phyloP scores from a whole-genome alignment of 2,888 invertebrate genomes.

The Cheilosia urbana region DNA sequence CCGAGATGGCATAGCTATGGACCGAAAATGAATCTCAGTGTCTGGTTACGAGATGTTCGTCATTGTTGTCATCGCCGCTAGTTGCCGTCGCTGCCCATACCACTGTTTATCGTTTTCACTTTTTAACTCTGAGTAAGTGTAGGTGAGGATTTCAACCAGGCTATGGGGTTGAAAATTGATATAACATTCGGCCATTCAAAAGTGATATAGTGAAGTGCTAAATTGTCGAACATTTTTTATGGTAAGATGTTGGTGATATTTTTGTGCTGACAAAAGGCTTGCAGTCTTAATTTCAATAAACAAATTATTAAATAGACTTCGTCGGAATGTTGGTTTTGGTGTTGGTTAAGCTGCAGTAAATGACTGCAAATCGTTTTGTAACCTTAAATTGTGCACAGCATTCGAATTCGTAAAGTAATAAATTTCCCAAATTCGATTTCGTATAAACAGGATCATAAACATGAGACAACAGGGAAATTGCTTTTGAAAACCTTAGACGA shows the following conservation, averaged over 20 bases:
- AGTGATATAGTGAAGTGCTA: slow-evolving; percentile 17
- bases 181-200: slow-evolving; percentile 11
- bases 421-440: background rate
- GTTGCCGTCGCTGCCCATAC: slow-evolving; percentile 18
- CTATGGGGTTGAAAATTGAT: slow-evolving; percentile 12
- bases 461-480: slow-evolving; percentile 31
- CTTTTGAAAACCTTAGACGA: slow-evolving; percentile 10
- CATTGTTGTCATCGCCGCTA: slow-evolving; percentile 61
- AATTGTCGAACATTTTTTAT: background rate
- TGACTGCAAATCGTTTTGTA: no score
- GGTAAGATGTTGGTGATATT: background rate
- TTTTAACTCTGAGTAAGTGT: slow-evolving; percentile 56
- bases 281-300: no score
- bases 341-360: no score
- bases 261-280: no score
- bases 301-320: no score
- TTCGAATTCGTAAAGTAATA: slow-evolving; percentile 11
- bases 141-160: slow-evolving; percentile 34
- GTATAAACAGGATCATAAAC: slow-evolving; percentile 37
- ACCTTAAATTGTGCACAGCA: no score
- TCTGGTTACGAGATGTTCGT: slow-evolving; percentile 68
- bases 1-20: slow-evolving; percentile 49
- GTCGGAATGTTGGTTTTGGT: no score
- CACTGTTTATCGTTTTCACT: slow-evolving; percentile 33
- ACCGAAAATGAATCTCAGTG: slow-evolving; percentile 73